Conservation (phyloP, 1,140 invertebrate genomes). For the Trichomalopsis sarcophagae region DNA sequence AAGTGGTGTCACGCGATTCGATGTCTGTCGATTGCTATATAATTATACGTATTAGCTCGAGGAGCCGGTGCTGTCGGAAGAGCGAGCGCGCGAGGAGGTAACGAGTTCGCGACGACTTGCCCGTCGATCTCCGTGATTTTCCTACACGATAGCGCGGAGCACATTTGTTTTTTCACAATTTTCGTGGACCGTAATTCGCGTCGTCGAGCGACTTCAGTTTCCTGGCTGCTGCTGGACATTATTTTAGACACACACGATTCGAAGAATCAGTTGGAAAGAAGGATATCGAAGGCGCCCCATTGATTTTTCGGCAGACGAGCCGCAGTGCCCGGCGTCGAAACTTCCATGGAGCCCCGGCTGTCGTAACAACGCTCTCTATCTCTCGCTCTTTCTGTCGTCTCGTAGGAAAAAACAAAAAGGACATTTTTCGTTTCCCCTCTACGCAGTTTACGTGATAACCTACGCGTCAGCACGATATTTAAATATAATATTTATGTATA, state of each 20-base stretch:
- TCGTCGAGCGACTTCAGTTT: slow-evolving; percentile 10
- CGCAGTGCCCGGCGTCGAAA: background rate
- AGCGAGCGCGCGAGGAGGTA: background rate
- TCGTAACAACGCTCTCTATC: background rate
- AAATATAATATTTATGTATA: background rate
- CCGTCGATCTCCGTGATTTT: background rate
- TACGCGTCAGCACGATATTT: slow-evolving; percentile 32
- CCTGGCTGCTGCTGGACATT: slow-evolving; percentile 13
- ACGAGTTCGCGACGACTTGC: background rate
- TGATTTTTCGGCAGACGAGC: slow-evolving; percentile 4
- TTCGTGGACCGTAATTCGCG: background rate
- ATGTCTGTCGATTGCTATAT: slow-evolving; percentile 12
- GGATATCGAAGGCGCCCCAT: slow-evolving; percentile 31
- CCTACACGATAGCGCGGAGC: background rate
- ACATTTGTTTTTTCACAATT: background rate
- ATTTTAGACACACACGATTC: slow-evolving; percentile 44
- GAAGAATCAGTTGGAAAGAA: slow-evolving; percentile 37
- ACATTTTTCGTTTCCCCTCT: slow-evolving; percentile 11
- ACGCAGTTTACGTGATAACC: slow-evolving; percentile 20
- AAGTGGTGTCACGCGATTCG: slow-evolving; percentile 15
- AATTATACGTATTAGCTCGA: background rate
- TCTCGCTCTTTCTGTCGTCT: background rate
- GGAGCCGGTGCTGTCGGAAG: background rate
- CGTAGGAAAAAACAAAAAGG: slow-evolving; percentile 11
- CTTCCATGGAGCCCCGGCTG: background rate